Percentiles rank a stretch among this genome's conserved stretches.
Conservation (phyloP, 2,888 invertebrate species). For the Eilema griseolum region DNA sequence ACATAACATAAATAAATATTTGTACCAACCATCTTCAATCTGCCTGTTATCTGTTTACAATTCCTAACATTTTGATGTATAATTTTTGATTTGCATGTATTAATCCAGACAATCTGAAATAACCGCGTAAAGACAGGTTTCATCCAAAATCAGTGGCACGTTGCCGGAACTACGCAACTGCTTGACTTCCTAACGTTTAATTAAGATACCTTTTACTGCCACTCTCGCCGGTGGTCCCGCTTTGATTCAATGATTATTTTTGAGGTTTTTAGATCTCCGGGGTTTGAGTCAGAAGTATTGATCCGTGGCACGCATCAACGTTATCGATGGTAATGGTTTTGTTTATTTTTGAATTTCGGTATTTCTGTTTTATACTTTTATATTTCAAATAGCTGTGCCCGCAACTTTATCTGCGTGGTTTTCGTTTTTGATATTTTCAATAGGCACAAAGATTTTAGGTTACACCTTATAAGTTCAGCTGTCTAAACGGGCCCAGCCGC, state of each 20-base stretch:
- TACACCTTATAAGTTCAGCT: no score
- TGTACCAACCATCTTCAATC: background rate
- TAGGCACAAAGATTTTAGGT: no score
- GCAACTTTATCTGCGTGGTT: no score
- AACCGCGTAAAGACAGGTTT: slow-evolving; percentile 45
- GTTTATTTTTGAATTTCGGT: background rate
- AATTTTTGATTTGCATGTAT: slow-evolving; percentile 22
- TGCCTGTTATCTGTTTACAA: background rate
- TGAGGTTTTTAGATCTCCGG: slow-evolving; percentile 35
- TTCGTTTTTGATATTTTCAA: no score
- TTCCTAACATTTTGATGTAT: background rate
- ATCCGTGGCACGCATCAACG: background rate
- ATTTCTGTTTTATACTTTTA: background rate
- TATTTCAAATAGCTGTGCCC: background rate
- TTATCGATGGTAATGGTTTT: background rate
- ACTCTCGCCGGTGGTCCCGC: slow-evolving; percentile 66
- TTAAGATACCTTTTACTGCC: slow-evolving; percentile 63
- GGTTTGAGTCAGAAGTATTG: slow-evolving; percentile 28
- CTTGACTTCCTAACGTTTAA: slow-evolving; percentile 68
- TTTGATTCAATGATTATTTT: slow-evolving; percentile 41
- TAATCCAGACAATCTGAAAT: slow-evolving; percentile 43
- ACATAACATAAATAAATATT: background rate
- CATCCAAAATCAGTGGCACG: slow-evolving; percentile 51
- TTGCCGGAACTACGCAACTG: slow-evolving; percentile 73
- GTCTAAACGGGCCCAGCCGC: no score